Percentiles rank a stretch among this genome's conserved stretches.
Conservation (phyloP, 2,888 invertebrate species). For the Drosophila atripex region DNA sequence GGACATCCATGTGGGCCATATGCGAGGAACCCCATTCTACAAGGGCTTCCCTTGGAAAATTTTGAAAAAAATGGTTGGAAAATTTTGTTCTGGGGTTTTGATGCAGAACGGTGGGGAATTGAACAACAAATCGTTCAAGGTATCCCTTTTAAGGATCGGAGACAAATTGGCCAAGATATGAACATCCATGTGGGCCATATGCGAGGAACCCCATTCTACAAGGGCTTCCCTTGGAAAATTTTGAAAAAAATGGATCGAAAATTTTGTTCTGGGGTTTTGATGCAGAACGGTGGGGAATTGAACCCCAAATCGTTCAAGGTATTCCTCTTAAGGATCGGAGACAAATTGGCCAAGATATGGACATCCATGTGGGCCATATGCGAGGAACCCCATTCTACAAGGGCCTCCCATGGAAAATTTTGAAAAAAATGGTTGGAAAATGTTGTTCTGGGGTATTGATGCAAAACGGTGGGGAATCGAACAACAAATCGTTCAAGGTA, state of each 20-base stretch:
- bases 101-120: background rate
- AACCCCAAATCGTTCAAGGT: background rate
- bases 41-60: background rate
- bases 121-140: background rate
- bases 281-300: background rate
- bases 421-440: background rate
- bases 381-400: background rate
- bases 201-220: background rate
- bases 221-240: background rate
- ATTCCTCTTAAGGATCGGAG: background rate
- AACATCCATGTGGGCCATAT: background rate
- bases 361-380: background rate
- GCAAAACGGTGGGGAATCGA: background rate
- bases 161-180: background rate
- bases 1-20: background rate
- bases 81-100: background rate
- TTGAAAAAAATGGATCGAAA: background rate
- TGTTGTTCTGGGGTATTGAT: background rate
- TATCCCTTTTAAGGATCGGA: background rate
- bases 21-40: background rate
- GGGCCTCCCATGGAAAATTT: background rate
- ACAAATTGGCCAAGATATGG: background rate
- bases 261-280: background rate
- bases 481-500: background rate
- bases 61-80: background rate